Evolutionary conservation across 2,888 invertebrate species (phyloP), one percentile per base, ranked within the genome.

Genomic region (Pterobdella sp.): DNA sequence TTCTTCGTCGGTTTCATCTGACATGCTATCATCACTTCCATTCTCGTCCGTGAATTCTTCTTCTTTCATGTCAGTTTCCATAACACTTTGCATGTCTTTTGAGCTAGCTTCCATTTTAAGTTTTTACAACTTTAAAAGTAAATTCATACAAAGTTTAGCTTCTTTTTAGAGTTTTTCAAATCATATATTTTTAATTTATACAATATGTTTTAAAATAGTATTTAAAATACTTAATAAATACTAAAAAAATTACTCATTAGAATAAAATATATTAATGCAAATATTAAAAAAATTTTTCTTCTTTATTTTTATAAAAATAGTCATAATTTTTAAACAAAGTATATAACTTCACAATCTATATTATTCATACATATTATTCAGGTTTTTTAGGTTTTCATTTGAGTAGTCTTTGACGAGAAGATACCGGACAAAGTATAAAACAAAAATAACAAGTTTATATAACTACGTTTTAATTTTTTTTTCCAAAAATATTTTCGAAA

Each of bases 1-100:
- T 37, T 67, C 67, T 67, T 26, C 37, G n/a, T 67, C 42, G 36
- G 29, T 67, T 36, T 37, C 67, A 36, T 67, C 42, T n/a, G 42
- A 26, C 1, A 37, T 36, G 0, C 34, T 34, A 26, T 65, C 42
- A 42, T 42, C 42, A 18, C 4, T 56, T 26, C 26, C n/a, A 4
- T 22, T 4, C 4, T 56, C 60, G n/a, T 22, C 4, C n/a, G n/a
- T 26, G 3, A 14, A 4, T 4, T 56, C 60, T 14, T 56, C 60
- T 7, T 56, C 60, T 26, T 22, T 4, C 32, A 34, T 2, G 32
- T 29, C 31, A 29, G 32, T 35, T 34, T 66, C 66, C 32, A 34
- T 35, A 29, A 14, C 2, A n/a, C 32, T 32, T 31, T 31, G 26
- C 32, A 29, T 32, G 31, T 22, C 7, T 56, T 56, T 26, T 56